Base-by-base conservation (phyloP, 1,140 invertebrate species). In the Pseudoatta argentina region DNA sequence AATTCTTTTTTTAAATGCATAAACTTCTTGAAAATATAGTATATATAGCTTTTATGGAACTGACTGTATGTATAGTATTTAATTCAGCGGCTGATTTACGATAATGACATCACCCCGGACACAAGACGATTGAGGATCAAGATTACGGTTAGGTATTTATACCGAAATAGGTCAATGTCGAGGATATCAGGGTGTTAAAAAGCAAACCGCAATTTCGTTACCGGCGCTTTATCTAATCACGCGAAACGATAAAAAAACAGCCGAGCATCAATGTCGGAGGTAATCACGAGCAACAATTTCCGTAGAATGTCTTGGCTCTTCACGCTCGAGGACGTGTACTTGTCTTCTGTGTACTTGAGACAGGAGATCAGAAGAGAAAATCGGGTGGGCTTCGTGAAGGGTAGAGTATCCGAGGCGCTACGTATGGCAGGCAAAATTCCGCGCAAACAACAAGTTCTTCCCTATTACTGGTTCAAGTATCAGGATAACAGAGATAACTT, bases 401-500 rank as follows among this genome's bases (percentile, higher is more conserved):
- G 97, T 27, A 94, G 97, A 76, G 91, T 97, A 24, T 91, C 91
- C 4, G 97, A 97, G 93, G 96, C 97, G 0, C 88, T 95, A 21
- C 94, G 97, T 77, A 91, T 97, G 0, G 91, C 95, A 1, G 92
- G 78, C n/a, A 93, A 92, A 69, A 87, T 92, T 14, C 85, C 91
- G 12, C 91, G 89, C 53, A 87, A 69, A 48, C 89, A 88, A 24
- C 91, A 87, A 39, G 95, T 97, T 5, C 94, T 96, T 30, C 96
- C 97, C 0, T 98, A 97, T 92, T 96, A 97, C 85, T 97, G 97
- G 97, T 97, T 96, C 92, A 96, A 96, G 91, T 97, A 97, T 91
- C 95, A 96, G 59, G 97, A 97, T 86, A 96, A 95, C 8, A 92
- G 92, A 6, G 88, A 94, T 3, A 91, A 94, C 7, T 97, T 96